Evolutionary conservation across 2,888 invertebrate species (phyloP).

Genomic region (Tridacna gigas): DNA sequence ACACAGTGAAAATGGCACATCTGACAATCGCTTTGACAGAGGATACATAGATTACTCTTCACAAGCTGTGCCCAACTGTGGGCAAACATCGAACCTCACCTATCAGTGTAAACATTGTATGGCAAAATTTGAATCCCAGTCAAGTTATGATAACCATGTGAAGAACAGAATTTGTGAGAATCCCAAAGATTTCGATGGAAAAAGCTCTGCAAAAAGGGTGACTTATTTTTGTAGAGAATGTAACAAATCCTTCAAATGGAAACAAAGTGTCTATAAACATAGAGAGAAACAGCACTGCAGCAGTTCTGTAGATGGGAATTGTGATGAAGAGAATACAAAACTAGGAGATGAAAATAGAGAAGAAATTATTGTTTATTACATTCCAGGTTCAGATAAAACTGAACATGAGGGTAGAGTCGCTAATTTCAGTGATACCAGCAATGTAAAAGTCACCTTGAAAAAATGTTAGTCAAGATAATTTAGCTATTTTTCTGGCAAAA

Average conservation of each 20-base stretch:
- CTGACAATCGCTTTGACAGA: background rate
- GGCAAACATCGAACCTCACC: background rate
- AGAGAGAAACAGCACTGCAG: constrained; percentile 1
- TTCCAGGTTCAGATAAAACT: background rate
- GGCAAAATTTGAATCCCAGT: background rate
- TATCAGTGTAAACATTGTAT: constrained; percentile 6
- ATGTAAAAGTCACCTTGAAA: no score
- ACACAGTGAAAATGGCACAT: background rate
- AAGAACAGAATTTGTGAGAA: background rate
- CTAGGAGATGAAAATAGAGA: background rate
- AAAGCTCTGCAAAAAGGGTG: background rate
- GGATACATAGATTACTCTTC: background rate
- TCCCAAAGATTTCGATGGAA: background rate
- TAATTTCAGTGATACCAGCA: no score
- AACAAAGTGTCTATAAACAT: constrained; percentile 18
- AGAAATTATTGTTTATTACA: background rate
- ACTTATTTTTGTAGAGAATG: constrained; percentile 10
- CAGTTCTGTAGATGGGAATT: background rate
- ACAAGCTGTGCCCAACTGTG: background rate
- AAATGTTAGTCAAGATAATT: no score
- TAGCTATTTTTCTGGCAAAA: no score
- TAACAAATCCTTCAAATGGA: constrained; percentile 20
- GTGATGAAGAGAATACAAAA: background rate
- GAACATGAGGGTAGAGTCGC: background rate
- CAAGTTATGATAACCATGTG: background rate